These are phyloP conservation scores for Catharus bicknelli DNA, from an alignment of 2,113 vertebrate species.

Conservation along the genomic window DNA sequence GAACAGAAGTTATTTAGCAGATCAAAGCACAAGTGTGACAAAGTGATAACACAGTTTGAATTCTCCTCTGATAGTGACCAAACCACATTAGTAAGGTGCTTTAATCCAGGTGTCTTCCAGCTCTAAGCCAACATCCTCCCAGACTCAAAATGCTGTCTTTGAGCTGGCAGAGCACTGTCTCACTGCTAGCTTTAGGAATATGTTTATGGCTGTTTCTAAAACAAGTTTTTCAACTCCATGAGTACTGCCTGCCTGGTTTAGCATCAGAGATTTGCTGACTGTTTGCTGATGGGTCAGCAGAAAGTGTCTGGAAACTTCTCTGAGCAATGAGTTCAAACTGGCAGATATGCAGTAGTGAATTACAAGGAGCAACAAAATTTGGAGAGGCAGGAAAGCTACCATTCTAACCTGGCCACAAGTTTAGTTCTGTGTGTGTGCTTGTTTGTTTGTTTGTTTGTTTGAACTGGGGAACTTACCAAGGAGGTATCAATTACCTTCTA, in stretches of 20 bases:
- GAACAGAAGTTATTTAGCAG: not conserved
- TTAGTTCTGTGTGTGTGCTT: not conserved
- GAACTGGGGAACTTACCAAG: not conserved
- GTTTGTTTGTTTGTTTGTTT: not conserved
- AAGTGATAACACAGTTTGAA: not conserved
- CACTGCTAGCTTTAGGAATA: not conserved
- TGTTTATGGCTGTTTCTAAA: not conserved
- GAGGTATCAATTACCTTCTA: not conserved
- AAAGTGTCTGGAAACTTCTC: not conserved
- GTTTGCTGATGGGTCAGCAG: not conserved
- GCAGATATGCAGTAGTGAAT: not conserved
- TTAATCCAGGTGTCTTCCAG: not conserved
- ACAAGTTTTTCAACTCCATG: not conserved
- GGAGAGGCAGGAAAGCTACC: not conserved
- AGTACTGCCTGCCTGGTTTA: not conserved
- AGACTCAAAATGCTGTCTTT: not conserved
- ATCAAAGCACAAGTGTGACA: slow-evolving; percentile 3
- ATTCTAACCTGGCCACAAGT: not conserved
- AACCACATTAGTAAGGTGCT: not conserved
- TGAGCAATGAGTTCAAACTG: not conserved
- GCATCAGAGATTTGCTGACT: not conserved
- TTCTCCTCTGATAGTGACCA: not conserved
- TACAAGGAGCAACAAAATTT: not conserved
- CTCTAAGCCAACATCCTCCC: not conserved
- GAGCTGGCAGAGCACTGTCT: not conserved